Conservation (phyloP, 2,888 invertebrate species). For the Salpingus planirostris region DNA sequence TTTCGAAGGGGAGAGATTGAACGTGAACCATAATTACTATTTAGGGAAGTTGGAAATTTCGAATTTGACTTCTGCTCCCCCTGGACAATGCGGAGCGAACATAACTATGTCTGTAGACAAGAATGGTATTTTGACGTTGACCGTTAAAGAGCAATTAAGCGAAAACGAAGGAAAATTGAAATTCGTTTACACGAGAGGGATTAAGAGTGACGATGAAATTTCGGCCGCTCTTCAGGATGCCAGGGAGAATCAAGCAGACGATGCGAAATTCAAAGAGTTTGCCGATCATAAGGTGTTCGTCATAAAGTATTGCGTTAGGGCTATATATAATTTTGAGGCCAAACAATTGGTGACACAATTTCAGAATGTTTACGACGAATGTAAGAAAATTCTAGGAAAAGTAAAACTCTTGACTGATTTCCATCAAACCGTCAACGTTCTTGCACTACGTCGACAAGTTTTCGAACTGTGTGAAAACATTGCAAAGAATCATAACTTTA, state of each 20-base stretch:
- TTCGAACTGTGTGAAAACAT: no score
- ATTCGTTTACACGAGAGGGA: conserved; percentile 13
- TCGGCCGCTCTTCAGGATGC: conserved; percentile 12
- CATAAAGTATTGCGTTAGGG: conserved; percentile 6
- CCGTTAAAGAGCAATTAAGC: conserved; percentile 14
- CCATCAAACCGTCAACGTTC: no score
- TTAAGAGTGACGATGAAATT: conserved; percentile 15
- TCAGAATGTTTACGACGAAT: conserved; percentile 5
- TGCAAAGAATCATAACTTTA: no score
- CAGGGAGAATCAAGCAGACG: conserved; percentile 10
- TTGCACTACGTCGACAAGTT: no score
- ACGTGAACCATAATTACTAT: conserved; percentile 11
- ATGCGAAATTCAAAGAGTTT: conserved; percentile 11
- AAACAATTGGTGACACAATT: conserved; percentile 2
- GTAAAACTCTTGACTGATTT: no score
- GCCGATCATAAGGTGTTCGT: conserved; percentile 16
- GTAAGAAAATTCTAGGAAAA: background rate
- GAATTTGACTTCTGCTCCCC: conserved; percentile 14
- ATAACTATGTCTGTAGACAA: conserved; percentile 12
- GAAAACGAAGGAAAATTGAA: conserved; percentile 13
- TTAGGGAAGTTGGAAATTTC: conserved; percentile 12
- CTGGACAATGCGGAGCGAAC: conserved; percentile 8
- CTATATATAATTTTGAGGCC: conserved; percentile 7
- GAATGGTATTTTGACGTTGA: conserved; percentile 20
- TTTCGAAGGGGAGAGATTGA: conserved; percentile 20